Evolutionary conservation across 2,113 vertebrate genomes (phyloP), one percentile per base, ranked within the genome.

Genomic region (Carassius gibelio): DNA sequence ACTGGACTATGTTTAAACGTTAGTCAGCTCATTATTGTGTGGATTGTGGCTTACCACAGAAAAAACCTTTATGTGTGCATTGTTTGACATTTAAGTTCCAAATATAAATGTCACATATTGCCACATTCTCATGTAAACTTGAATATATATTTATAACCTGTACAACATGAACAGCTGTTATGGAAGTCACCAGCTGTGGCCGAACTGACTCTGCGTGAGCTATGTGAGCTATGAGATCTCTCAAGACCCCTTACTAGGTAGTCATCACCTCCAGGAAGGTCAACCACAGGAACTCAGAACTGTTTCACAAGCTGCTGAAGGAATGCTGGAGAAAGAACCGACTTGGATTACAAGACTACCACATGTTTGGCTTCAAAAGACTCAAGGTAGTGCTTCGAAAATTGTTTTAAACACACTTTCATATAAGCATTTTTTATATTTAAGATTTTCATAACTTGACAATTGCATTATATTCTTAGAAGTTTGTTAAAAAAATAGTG

Each of bases 231-330:
- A 72, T 86, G 52, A 80, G 78, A 72, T 52, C 34, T 48, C 68
- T 79, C 42, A 71, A 57, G 69, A 55, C 59, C 48, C 59, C 23
- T 85, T 38, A 71, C 42, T 42, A 7, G 5, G 11, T 4, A 76
- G 81, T 68, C 84, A 81, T 82, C 86, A 61, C 81, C 78, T 87
- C 74, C 62, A 55, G 59, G 64, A 75, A 50, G 78, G 72, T 84
- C 86, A 64, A 66, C 36, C 19, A 36, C 69, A 38, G 71, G 84
- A 77, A 72, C 77, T 38, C 64, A 82, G 83, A 84, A 89, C 72
- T 75, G 75, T 91, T 93, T 90, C 72, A 84, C 85, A 92, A 90
- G 88, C 85, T 89, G 91, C 71, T 88, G 82, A 90, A 84, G 72
- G 66, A 88, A 92, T 91, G 89, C 86, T 68, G 52, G 1, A 55